Conservation (phyloP, 2,113 vertebrate genomes). For the Phylloscopus trochilus region DNA sequence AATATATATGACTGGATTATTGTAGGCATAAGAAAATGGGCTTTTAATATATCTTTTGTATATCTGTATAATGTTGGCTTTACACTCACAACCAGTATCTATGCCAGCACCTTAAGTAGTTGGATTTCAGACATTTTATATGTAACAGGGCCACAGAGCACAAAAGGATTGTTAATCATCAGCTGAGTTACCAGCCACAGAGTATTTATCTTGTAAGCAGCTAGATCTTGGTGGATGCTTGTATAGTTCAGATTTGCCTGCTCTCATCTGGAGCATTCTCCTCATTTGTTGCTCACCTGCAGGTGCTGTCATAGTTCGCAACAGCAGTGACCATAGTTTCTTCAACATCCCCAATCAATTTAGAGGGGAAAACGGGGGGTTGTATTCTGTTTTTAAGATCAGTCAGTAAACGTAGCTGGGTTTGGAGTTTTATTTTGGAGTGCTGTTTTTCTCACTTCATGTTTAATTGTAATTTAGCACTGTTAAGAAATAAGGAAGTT, state of each 20-base stretch:
- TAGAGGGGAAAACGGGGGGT: not conserved
- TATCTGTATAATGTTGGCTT: not conserved
- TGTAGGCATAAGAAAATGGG: not conserved
- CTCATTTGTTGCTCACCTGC: slow-evolving; percentile 69
- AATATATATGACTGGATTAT: not conserved
- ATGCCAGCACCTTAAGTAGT: not conserved
- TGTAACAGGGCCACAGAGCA: not conserved
- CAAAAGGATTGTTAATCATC: slow-evolving; percentile 66
- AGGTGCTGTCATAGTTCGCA: slow-evolving; percentile 38
- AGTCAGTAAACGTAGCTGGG: not conserved
- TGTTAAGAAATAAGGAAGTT: not conserved
- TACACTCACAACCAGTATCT: not conserved
- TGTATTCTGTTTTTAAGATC: not conserved
- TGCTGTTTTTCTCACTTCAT: not conserved
- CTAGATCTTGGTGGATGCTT: slow-evolving; percentile 59
- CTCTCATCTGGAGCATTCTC: slow-evolving; percentile 47
- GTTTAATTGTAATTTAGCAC: not conserved
- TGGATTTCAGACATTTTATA: not conserved
- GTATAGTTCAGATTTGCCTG: slow-evolving; percentile 72
- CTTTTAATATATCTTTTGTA: not conserved
- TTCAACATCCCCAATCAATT: slow-evolving; percentile 6
- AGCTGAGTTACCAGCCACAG: slow-evolving; percentile 37
- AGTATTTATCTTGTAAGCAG: slow-evolving; percentile 73
- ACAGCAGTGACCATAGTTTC: not conserved
- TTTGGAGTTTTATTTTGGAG: not conserved